Evolutionary conservation across 2,888 invertebrate species (phyloP).

Genomic region (Drosophila mettleri): DNA sequence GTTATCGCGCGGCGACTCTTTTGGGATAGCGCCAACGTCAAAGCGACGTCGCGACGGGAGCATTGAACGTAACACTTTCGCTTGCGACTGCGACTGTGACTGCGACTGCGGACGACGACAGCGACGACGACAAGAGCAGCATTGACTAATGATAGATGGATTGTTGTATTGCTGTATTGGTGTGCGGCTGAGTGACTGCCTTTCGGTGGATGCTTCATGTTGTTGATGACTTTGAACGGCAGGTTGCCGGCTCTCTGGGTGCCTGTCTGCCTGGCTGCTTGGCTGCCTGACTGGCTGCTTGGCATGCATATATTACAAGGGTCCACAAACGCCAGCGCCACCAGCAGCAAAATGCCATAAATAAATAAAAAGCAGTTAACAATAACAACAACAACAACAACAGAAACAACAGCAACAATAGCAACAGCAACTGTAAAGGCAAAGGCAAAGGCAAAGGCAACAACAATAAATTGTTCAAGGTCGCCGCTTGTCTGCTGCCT

Average conservation of each 20-base stretch:
- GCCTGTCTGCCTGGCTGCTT: slow-evolving; percentile 38
- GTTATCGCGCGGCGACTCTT: slow-evolving; percentile 61
- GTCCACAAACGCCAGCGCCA: slow-evolving; percentile 34
- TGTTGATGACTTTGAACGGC: slow-evolving; percentile 73
- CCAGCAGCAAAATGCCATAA: slow-evolving; percentile 64
- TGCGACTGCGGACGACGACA: slow-evolving; percentile 35
- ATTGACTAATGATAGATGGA: slow-evolving; percentile 82
- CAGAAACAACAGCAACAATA: background rate
- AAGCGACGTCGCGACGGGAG: slow-evolving; percentile 50
- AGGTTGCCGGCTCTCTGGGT: slow-evolving; percentile 51
- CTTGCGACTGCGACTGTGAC: slow-evolving; percentile 54
- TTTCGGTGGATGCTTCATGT: slow-evolving; percentile 58
- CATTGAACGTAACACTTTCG: slow-evolving; percentile 79
- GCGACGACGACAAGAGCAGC: slow-evolving; percentile 31
- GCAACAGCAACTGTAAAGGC: too few relatives aligned
- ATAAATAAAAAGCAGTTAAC: slow-evolving; percentile 72
- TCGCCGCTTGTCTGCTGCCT: slow-evolving; percentile 82
- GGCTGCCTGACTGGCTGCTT: slow-evolving; percentile 50
- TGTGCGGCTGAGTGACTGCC: slow-evolving; percentile 41
- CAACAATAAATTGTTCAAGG: slow-evolving; percentile 81
- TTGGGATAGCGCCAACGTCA: slow-evolving; percentile 73
- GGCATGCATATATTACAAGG: slow-evolving; percentile 74
- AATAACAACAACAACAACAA: slow-evolving; percentile 53
- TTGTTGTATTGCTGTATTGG: slow-evolving; percentile 40
- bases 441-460: slow-evolving; percentile 14